Evolutionary conservation across 2,888 invertebrate species (phyloP).

Genomic region (Malthinus seriepunctatus): DNA sequence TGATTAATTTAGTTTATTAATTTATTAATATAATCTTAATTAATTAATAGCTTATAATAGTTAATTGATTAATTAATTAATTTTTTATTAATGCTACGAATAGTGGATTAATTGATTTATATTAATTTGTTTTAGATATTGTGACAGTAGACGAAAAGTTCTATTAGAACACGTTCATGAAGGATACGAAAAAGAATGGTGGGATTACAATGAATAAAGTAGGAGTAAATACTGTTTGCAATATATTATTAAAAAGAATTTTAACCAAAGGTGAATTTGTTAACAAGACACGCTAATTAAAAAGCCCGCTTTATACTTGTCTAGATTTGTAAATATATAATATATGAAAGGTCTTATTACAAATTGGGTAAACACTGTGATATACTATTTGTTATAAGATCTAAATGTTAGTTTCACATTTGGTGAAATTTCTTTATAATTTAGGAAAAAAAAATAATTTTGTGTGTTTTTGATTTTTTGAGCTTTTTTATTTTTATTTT

Average conservation of each 20-base stretch:
- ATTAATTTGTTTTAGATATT: slow-evolving; percentile 73
- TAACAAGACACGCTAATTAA: slow-evolving; percentile 1
- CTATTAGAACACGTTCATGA: slow-evolving; percentile 97
- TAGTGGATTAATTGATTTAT: too few relatives aligned
- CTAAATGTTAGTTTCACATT: too few relatives aligned
- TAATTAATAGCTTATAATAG: too few relatives aligned
- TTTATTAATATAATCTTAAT: too few relatives aligned
- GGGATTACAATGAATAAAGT: slow-evolving; percentile 89
- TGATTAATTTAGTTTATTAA: too few relatives aligned
- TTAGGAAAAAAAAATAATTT: too few relatives aligned
- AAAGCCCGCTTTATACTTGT: background rate
- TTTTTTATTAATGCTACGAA: slow-evolving; percentile 18
- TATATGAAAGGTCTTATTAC: too few relatives aligned
- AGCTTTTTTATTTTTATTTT: too few relatives aligned
- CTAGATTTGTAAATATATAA: background rate
- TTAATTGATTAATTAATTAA: slow-evolving; percentile 12
- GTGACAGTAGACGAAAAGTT: slow-evolving; percentile 95
- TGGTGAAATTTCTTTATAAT: too few relatives aligned
- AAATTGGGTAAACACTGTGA: too few relatives aligned
- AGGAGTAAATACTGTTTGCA: background rate
- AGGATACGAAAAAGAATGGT: slow-evolving; percentile 98
- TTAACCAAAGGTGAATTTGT: slow-evolving; percentile 4
- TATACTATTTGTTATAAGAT: too few relatives aligned
- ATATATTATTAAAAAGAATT: background rate
- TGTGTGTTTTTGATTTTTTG: too few relatives aligned